Evolutionary conservation across 2,797 vertebrate species (phyloP).

Genomic region (Pangasius mekongensis): DNA sequence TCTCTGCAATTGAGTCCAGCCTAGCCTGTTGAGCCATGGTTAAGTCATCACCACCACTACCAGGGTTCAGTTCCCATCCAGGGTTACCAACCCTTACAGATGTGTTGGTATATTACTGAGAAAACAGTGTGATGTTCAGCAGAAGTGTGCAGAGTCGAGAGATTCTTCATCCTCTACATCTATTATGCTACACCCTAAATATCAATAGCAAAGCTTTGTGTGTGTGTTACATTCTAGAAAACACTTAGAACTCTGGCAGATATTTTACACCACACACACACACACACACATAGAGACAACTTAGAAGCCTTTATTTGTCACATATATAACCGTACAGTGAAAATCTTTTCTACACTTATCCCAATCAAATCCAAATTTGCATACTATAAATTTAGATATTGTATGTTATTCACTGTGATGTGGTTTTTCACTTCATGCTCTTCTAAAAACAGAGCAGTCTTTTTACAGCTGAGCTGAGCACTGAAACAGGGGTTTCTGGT

Average conservation of each 20-base stretch:
- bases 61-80: too few relatives aligned
- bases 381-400: neutral
- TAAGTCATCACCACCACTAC: too few relatives aligned
- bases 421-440: neutral
- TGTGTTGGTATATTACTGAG: neutral
- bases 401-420: neutral
- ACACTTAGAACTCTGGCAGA: too few relatives aligned
- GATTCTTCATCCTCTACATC: neutral
- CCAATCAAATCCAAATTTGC: neutral
- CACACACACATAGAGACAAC: too few relatives aligned
- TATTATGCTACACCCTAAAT: neutral
- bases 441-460: constrained; percentile 17
- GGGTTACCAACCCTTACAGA: too few relatives aligned
- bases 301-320: too few relatives aligned
- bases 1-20: too few relatives aligned
- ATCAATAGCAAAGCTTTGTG: neutral
- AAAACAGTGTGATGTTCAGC: neutral
- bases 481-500: neutral
- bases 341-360: too few relatives aligned
- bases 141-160: neutral
- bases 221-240: neutral
- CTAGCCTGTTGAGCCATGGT: too few relatives aligned
- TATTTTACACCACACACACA: too few relatives aligned
- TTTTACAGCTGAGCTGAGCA: neutral
- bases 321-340: too few relatives aligned